Conservation (phyloP, 2,888 invertebrate species). For the Stegophylla sp. region DNA sequence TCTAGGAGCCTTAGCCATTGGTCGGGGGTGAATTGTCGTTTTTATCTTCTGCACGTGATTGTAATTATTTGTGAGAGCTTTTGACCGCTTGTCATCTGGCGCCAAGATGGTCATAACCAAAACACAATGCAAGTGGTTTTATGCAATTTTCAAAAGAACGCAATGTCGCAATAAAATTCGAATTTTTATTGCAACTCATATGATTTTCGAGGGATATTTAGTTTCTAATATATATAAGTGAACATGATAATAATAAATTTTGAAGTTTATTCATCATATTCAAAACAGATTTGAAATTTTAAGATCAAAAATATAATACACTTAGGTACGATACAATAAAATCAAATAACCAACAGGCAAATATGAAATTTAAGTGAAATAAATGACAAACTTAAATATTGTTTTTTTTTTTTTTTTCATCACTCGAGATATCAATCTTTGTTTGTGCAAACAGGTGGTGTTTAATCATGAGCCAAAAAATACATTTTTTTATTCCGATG, state of each 20-base stretch:
- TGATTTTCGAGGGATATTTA: background rate
- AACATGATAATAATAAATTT: background rate
- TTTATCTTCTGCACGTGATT: background rate
- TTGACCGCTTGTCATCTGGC: conserved; percentile 30
- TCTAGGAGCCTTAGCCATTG: background rate
- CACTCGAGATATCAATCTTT: too few species aligned
- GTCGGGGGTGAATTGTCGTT: conserved; percentile 1
- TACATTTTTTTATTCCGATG: too few species aligned
- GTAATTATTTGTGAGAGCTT: conserved; percentile 35
- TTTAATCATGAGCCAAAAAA: too few species aligned
- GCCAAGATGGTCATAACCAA: conserved; percentile 33
- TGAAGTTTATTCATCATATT: too few species aligned
- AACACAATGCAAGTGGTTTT: background rate
- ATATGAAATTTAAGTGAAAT: too few species aligned
- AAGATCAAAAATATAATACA: background rate
- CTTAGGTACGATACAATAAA: too few species aligned
- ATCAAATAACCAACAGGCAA: too few species aligned
- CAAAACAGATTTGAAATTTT: background rate
- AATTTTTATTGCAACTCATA: background rate
- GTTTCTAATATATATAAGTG: background rate
- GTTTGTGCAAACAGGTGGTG: too few species aligned
- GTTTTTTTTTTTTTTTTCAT: too few species aligned
- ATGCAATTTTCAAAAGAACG: background rate
- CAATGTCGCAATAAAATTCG: background rate
- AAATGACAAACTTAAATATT: too few species aligned